phyloP scores from a whole-genome alignment of 1,140 invertebrate genomes.

The Oppia nitens region DNA sequence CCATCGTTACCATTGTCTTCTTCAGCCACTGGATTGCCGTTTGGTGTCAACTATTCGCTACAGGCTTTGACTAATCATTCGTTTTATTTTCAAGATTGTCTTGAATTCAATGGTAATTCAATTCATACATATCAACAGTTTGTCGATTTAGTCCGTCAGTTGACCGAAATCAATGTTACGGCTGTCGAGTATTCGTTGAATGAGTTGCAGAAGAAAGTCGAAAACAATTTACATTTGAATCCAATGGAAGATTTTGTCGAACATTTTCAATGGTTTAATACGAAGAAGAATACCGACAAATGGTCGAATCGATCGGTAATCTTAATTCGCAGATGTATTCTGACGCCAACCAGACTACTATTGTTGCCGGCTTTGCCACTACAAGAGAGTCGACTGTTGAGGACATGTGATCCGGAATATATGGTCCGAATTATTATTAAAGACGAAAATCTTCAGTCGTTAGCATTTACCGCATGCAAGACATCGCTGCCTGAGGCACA shows the following conservation, averaged over 20 bases:
- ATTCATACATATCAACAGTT: neutral
- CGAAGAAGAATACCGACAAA: neutral
- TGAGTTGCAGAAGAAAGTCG: neutral
- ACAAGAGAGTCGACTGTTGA: constrained; percentile 18
- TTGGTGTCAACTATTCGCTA: neutral
- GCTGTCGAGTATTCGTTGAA: neutral
- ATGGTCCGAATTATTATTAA: constrained; percentile 18
- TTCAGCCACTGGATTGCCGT: neutral
- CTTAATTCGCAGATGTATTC: constrained; percentile 15
- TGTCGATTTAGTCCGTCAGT: neutral
- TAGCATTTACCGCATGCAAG: constrained; percentile 1
- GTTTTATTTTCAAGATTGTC: neutral
- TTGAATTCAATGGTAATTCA: neutral
- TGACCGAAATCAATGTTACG: neutral
- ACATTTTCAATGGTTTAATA: neutral
- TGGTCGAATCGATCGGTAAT: neutral
- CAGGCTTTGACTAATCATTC: neutral
- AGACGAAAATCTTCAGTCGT: constrained; percentile 16
- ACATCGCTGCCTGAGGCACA: neutral
- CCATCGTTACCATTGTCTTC: neutral
- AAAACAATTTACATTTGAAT: neutral
- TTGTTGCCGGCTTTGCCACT: constrained; percentile 17
- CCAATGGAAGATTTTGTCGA: neutral
- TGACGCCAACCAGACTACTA: constrained; percentile 16
- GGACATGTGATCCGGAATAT: constrained; percentile 17